Conservation (phyloP, 1,140 invertebrate genomes). For the Apocrypta bakeri region DNA sequence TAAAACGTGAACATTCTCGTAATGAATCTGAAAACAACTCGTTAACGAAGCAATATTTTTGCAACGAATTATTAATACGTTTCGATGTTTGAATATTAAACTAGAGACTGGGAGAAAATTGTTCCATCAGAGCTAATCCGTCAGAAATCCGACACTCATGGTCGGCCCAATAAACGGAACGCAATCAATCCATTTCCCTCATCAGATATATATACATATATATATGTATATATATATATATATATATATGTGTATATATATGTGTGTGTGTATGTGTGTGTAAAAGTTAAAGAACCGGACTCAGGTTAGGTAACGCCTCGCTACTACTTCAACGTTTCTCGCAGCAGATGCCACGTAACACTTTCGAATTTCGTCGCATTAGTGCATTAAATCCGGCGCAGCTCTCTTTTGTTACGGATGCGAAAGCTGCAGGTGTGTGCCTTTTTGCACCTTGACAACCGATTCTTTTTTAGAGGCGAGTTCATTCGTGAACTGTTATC, state of each 20-base stretch:
- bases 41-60: too few relatives aligned
- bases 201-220: not conserved
- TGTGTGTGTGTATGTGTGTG: not conserved
- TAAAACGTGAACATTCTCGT: too few relatives aligned
- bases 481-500: not conserved
- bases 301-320: not conserved
- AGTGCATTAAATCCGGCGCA: not conserved
- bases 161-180: not conserved
- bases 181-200: slow-evolving; percentile 16
- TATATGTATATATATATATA: not conserved
- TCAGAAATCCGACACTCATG: not conserved
- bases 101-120: not conserved
- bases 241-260: not conserved
- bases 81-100: too few relatives aligned
- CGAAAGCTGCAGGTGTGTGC: not conserved
- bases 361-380: slow-evolving; percentile 41
- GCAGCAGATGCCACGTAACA: slow-evolving; percentile 25
- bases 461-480: not conserved
- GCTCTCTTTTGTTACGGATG: not conserved
- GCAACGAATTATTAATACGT: too few relatives aligned
- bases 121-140: not conserved
- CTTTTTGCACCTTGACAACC: not conserved
- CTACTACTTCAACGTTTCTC: not conserved
- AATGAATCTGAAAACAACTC: too few relatives aligned
- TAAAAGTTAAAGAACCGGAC: not conserved